Conservation (phyloP, 2,888 invertebrate species). For the Ophion ventricosus region DNA sequence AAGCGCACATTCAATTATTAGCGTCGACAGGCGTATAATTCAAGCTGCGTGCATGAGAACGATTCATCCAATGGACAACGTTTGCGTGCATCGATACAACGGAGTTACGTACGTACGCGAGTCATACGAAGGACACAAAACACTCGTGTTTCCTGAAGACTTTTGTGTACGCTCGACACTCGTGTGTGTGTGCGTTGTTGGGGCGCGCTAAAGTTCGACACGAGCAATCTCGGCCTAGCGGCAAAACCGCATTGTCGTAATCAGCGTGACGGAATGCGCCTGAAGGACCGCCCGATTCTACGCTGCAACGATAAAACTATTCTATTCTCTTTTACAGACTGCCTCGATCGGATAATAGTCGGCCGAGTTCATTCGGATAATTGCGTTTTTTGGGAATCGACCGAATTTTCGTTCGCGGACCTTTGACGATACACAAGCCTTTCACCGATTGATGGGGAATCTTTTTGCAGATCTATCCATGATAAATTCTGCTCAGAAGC, state of each 20-base stretch:
- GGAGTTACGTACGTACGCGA: constrained; percentile 13
- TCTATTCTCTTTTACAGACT: constrained; percentile 24
- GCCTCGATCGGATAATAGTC: not conserved
- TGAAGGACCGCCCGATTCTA: constrained; percentile 32
- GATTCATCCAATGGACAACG: constrained; percentile 16
- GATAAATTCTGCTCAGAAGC: too few species aligned
- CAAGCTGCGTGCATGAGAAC: constrained; percentile 58
- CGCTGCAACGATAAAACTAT: constrained; percentile 35
- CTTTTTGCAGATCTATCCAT: too few species aligned
- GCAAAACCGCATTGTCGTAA: constrained; percentile 30
- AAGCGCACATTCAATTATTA: constrained; percentile 63
- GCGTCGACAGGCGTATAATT: constrained; percentile 64
- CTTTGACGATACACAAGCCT: not conserved
- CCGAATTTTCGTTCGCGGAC: not conserved
- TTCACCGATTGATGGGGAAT: not conserved
- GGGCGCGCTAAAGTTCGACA: constrained; percentile 12
- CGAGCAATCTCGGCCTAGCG: constrained; percentile 3
- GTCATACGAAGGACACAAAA: constrained; percentile 1
- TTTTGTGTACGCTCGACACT: constrained; percentile 31
- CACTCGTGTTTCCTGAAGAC: constrained; percentile 11
- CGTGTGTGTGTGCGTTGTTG: not conserved
- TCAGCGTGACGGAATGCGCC: constrained; percentile 50
- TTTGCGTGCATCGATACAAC: constrained; percentile 18
- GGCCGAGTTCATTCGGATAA: not conserved
- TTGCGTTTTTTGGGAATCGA: not conserved